Base-by-base conservation (phyloP, 2,797 vertebrate species). In the Ptychobarbus kaznakovi region DNA sequence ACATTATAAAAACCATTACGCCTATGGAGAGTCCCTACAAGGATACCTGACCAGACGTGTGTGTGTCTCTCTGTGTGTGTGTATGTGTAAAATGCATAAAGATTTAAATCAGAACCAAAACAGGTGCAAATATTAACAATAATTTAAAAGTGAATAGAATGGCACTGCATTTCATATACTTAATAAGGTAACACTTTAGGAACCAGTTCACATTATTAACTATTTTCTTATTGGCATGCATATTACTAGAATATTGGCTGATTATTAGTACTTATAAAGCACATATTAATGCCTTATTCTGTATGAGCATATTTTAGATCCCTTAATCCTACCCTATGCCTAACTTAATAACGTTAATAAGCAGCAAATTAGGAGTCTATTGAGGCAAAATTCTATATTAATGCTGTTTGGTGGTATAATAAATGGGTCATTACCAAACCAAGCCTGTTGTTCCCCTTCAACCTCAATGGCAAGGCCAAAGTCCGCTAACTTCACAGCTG, bases 381-480 rank as follows among this genome's bases (percentile, higher is more conserved):
- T 28, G 13, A 65, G 25, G 25, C 25, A 28, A 65, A 65, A 15
- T 25, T 16, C 1, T 35, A 28, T 12, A 28, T 4, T 32, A 56
- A 42, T 51, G 38, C 10, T 44, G 7, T 35, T 25, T 77, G 38
- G 2, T 78, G 25, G 49, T 10, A 53, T 42, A 12, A 58, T 51
- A 44, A 25, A 65, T 8, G 5, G 61, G 70, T 38, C 80, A 93
- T 96, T 92, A 99, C 98, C 98, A 5, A 99, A 99, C 98, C 98
- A 99, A 0, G 98, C 98, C 92, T 99, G 98, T 91, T 99, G 98
- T 40, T 99, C 98, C 11, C 97, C 98, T 88, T 99, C 97, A 91
- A 99, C 98, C 91, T 99, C 98, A 0, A 99, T 99, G 91, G 98
- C 98, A 1, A 99, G 94, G 58, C 98, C 98, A 0, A 99, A 99